Percentiles rank a stretch among this genome's conserved stretches.
Conservation (phyloP, 2,888 invertebrate species). For the Stenodema calcarata region DNA sequence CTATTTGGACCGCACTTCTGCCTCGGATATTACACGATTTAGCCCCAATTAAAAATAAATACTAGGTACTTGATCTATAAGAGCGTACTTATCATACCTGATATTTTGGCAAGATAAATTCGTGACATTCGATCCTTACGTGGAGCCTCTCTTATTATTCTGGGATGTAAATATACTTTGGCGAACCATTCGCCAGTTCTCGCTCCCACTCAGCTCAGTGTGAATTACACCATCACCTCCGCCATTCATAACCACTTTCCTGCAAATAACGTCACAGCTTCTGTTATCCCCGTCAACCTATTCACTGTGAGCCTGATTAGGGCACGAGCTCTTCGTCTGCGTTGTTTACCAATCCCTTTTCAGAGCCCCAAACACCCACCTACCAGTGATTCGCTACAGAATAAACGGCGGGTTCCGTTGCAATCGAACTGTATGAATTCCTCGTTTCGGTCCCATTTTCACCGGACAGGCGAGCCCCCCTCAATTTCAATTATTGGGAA, state of each 20-base stretch:
- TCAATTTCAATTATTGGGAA: not conserved
- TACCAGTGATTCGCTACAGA: not conserved
- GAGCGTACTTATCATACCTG: too few relatives aligned
- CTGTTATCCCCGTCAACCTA: not conserved
- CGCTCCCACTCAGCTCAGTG: not conserved
- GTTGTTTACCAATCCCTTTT: not conserved
- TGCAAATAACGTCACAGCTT: not conserved
- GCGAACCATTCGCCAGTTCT: too few relatives aligned
- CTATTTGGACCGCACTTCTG: too few relatives aligned
- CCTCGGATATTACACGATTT: too few relatives aligned
- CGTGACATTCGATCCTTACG: too few relatives aligned
- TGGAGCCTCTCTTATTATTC: too few relatives aligned
- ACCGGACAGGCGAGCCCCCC: not conserved
- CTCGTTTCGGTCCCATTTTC: not conserved
- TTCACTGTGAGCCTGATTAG: not conserved
- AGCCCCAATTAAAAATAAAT: too few relatives aligned
- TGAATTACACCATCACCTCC: not conserved
- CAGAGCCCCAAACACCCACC: not conserved
- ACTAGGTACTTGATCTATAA: too few relatives aligned
- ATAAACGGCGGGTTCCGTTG: not conserved
- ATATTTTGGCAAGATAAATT: too few relatives aligned
- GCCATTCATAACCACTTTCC: not conserved
- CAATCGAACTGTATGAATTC: not conserved
- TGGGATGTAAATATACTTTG: too few relatives aligned
- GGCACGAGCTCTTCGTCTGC: not conserved